These are phyloP conservation scores for Barypeithes pellucidus DNA, from an alignment of 2,888 invertebrate species.

Conservation along the genomic window DNA sequence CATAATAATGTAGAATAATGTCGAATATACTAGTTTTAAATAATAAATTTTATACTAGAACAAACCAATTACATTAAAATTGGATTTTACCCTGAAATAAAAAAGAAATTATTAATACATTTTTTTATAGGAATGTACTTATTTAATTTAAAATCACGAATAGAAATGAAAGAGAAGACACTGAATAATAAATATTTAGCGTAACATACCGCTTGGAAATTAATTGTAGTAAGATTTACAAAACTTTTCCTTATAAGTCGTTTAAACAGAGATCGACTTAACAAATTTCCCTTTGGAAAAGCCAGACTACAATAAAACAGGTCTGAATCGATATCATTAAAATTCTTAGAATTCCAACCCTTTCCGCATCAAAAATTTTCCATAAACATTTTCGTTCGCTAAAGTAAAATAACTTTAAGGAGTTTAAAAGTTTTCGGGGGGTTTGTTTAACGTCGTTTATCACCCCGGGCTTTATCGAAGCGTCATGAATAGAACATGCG, in stretches of 20 bases:
- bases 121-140: too few relatives aligned
- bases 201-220: not conserved
- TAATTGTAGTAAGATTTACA: slow-evolving; percentile 9
- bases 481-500: slow-evolving; percentile 28
- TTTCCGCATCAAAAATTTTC: slow-evolving; percentile 33
- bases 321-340: slow-evolving; percentile 24
- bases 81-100: too few relatives aligned
- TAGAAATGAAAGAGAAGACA: not conserved
- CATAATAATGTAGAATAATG: too few relatives aligned
- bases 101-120: too few relatives aligned
- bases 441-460: slow-evolving; percentile 24
- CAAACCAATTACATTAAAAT: too few relatives aligned
- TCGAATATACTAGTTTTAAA: too few relatives aligned
- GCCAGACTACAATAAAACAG: slow-evolving; percentile 9
- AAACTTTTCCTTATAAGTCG: slow-evolving; percentile 10
- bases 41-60: too few relatives aligned
- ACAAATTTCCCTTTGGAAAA: slow-evolving; percentile 5
- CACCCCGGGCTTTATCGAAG: slow-evolving; percentile 22
- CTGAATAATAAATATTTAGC: not conserved
- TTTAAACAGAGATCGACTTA: slow-evolving; percentile 8
- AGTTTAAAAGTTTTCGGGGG: slow-evolving; percentile 18
- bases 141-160: too few relatives aligned
- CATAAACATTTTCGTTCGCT: slow-evolving; percentile 28
- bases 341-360: slow-evolving; percentile 29
- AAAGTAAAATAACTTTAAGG: slow-evolving; percentile 24